Evolutionary conservation across 1,140 invertebrate species (phyloP).

Genomic region (Lordiphosa collinella): DNA sequence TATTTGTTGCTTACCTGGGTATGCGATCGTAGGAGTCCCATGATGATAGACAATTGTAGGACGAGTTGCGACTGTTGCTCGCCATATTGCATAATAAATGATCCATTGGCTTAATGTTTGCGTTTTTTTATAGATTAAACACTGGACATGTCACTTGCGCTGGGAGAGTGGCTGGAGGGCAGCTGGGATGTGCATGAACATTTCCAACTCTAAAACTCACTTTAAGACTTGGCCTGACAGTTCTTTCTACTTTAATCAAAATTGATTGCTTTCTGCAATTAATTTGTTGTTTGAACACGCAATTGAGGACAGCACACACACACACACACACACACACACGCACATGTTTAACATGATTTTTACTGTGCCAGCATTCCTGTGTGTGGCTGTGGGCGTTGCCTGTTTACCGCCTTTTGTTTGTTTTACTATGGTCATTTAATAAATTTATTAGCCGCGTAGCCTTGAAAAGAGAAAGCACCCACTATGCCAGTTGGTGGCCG

Average conservation of each 20-base stretch:
- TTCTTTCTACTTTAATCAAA: constrained; percentile 66
- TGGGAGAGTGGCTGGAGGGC: background rate
- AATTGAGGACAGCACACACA: constrained; percentile 50
- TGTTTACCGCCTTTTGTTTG: constrained; percentile 41
- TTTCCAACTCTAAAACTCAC: no score
- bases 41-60: constrained; percentile 92
- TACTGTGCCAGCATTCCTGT: constrained; percentile 17
- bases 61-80: constrained; percentile 88
- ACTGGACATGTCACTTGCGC: constrained; percentile 19
- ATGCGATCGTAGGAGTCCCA: constrained; percentile 94
- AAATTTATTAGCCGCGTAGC: constrained; percentile 61
- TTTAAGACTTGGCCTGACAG: constrained; percentile 12
- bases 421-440: constrained; percentile 65
- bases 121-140: constrained; percentile 33
- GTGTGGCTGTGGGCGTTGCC: constrained; percentile 19
- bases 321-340: constrained; percentile 20
- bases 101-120: constrained; percentile 67
- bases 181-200: background rate
- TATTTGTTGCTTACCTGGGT: constrained; percentile 85
- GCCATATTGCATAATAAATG: constrained; percentile 83
- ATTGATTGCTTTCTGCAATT: constrained; percentile 71
- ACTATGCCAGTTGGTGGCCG: constrained; percentile 11
- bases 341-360: constrained; percentile 55
- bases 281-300: constrained; percentile 72
- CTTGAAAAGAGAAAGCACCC: constrained; percentile 39